A percentile compares a stretch with the other conserved stretches of the same genome.
These are phyloP conservation scores for Ganaspis sp. DNA, from an alignment of 1,140 invertebrate species.

Conservation along the genomic window DNA sequence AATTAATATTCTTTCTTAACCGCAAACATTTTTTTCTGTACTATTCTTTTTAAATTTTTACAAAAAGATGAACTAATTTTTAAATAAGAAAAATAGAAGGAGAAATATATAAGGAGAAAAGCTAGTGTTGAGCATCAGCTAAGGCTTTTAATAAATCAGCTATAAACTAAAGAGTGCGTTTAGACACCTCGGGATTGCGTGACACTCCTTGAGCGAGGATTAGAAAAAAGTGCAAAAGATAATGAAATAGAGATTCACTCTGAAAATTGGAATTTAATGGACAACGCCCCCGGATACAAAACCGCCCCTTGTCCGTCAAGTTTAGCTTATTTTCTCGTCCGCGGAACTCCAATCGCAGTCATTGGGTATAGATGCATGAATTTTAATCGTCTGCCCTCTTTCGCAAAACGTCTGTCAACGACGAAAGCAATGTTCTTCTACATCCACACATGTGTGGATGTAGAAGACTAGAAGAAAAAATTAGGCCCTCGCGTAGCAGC, in stretches of 20 bases:
- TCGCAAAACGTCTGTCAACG: slow-evolving; percentile 18
- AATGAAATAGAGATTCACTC: background rate
- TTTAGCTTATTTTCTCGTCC: background rate
- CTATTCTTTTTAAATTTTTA: too few species aligned
- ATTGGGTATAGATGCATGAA: slow-evolving; percentile 16
- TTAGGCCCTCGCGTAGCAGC: slow-evolving; percentile 53
- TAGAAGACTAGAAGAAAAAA: slow-evolving; percentile 22
- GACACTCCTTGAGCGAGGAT: background rate
- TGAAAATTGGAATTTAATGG: slow-evolving; percentile 19
- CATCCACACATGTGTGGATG: background rate
- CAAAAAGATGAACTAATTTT: too few species aligned
- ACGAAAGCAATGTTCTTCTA: background rate
- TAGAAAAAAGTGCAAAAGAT: background rate
- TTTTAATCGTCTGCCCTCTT: slow-evolving; percentile 15
- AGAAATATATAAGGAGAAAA: too few species aligned
- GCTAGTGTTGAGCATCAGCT: too few species aligned
- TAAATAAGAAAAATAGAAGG: too few species aligned
- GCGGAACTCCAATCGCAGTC: slow-evolving; percentile 23
- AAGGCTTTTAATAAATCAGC: too few species aligned
- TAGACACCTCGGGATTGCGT: too few species aligned
- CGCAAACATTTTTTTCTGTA: too few species aligned
- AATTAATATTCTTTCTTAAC: too few species aligned
- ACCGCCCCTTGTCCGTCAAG: slow-evolving; percentile 9
- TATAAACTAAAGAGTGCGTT: background rate
- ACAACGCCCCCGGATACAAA: background rate